Conservation (phyloP, 2,888 invertebrate species). For the Cheilosia variabilis region DNA sequence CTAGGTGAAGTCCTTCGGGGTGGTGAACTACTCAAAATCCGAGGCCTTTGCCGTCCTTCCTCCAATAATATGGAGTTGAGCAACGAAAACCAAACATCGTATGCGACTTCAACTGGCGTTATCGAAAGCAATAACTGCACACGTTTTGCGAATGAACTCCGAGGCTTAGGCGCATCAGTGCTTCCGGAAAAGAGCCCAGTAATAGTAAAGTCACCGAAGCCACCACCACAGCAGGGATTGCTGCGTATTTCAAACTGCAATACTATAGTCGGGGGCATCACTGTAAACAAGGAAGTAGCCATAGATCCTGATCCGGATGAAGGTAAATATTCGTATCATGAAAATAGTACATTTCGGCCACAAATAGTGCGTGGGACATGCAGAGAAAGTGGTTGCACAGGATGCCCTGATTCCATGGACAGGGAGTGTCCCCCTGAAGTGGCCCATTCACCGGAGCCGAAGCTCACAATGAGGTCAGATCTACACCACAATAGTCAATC, state of each 20-base stretch:
- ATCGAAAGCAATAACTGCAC: constrained; percentile 46
- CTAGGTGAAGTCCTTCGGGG: constrained; percentile 91
- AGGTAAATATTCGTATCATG: constrained; percentile 69
- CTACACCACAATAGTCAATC: constrained; percentile 58
- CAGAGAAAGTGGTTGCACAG: constrained; percentile 57
- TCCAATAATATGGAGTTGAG: constrained; percentile 69
- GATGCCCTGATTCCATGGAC: constrained; percentile 41
- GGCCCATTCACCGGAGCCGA: constrained; percentile 34
- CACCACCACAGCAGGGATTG: constrained; percentile 78
- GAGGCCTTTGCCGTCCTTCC: constrained; percentile 89
- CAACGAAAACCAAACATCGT: constrained; percentile 76
- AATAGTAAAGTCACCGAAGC: constrained; percentile 82
- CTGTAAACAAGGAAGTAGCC: constrained; percentile 83
- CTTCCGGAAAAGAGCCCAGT: constrained; percentile 83
- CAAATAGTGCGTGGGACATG: constrained; percentile 36
- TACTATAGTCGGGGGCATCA: constrained; percentile 78
- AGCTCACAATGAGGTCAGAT: constrained; percentile 50
- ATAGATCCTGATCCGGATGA: constrained; percentile 81
- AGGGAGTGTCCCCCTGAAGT: constrained; percentile 32
- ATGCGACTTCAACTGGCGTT: constrained; percentile 50
- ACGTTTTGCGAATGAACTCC: constrained; percentile 75
- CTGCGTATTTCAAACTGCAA: constrained; percentile 76
- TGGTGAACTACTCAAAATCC: constrained; percentile 91
- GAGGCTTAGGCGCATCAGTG: constrained; percentile 81
- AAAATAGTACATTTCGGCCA: constrained; percentile 53